Conservation (phyloP, 2,797 vertebrate genomes). For the Lerista edwardsae region DNA sequence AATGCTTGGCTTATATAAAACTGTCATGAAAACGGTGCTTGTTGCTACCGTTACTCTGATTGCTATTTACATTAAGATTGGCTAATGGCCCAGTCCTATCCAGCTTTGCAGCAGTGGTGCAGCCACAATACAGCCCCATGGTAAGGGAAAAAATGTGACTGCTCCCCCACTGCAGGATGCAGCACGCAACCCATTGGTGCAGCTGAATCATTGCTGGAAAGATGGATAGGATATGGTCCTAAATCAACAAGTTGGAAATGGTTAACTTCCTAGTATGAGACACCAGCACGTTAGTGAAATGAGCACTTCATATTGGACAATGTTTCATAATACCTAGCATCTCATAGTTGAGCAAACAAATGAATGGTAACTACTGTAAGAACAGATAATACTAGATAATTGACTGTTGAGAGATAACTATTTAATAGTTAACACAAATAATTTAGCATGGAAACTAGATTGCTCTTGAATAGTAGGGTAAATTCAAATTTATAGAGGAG, state of each 20-base stretch:
- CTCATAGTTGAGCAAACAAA: not conserved
- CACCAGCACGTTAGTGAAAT: slow-evolving; percentile 19
- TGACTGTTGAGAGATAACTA: not conserved
- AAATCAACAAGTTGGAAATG: not conserved
- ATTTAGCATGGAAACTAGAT: not conserved
- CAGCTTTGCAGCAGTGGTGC: too few relatives aligned
- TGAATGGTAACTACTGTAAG: not conserved
- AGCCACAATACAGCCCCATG: too few relatives aligned
- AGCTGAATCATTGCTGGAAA: too few relatives aligned
- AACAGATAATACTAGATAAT: too few relatives aligned
- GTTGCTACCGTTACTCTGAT: not conserved
- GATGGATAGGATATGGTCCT: too few relatives aligned
- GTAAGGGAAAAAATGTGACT: too few relatives aligned
- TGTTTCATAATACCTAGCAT: not conserved
- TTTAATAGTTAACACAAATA: not conserved
- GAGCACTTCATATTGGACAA: not conserved
- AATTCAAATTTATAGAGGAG: not conserved
- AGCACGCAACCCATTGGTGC: too few relatives aligned
- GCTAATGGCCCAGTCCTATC: too few relatives aligned
- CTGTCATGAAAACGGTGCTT: not conserved
- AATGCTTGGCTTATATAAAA: not conserved
- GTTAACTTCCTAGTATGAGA: not conserved
- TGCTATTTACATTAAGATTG: rapidly evolving
- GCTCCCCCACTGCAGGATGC: too few relatives aligned
- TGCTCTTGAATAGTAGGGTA: not conserved